Evolutionary conservation across 2,113 vertebrate species (phyloP), one percentile per base, ranked within the genome.

Genomic region (Psittacula cyanocephala): DNA sequence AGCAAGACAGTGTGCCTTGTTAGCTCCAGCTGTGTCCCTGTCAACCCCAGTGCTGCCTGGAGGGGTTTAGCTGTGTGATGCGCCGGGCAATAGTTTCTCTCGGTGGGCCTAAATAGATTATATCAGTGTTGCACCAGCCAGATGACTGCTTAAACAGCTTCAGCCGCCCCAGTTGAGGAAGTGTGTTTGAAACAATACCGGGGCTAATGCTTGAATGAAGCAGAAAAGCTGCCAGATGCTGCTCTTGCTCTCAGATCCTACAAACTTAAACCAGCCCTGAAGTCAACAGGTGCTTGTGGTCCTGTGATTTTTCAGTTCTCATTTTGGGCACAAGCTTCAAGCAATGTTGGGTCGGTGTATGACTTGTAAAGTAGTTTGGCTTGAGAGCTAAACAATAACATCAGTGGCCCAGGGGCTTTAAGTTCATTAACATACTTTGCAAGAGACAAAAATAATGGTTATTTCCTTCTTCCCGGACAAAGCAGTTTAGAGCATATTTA

Each of bases 11-110:
- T 60, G 95, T 43, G 63, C 76, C 76, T 88, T 43, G 60, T 81
- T 70, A 82, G 83, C 95, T 85, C 74, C 95, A 98, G 97, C 98
- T 98, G 98, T 88, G 96, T 55, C 95, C 92, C 92, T 15, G n/a
- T 39, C 47, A 93, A 70, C 27, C 52, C 55, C 72, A 60, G 33
- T 18, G 35, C 96, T 96, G 93, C 97, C 95, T 50, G 28, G 47
- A 63, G 91, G 96, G 59, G 57, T 49, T 86, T 93, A 93, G 92
- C 83, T 71, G 24, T 13, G 9, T 53, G 79, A 70, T 60, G 87
- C 60, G 33, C 50, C 2, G 17, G 78, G 85, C 52, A 43, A 15
- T 60, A 57, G 62, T 49, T 96, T 63, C 68, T 80, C 27, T 50
- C 33, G 67, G 31, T 75, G 91, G 25, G 70, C 86, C 80, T 86